Evolutionary conservation across 2,797 vertebrate genomes (phyloP).

Genomic region (Fundulus diaphanus): DNA sequence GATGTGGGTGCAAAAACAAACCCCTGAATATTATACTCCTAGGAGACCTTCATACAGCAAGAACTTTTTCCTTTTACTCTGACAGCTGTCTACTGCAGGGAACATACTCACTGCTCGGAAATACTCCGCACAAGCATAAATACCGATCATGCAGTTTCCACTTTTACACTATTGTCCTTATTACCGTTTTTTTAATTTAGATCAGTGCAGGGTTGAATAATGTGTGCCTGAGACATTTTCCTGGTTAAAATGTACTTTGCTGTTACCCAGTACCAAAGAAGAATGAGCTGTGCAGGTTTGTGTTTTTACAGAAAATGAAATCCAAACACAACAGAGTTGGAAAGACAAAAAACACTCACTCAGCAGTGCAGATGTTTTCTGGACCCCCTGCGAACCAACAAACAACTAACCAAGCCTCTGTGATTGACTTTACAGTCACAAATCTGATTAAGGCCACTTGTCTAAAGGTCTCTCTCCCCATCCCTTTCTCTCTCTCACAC

Average conservation of each 20-base stretch:
- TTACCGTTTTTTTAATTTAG: not conserved
- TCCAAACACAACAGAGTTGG: conserved; percentile 1
- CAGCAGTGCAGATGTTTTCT: conserved; percentile 26
- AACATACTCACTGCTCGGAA: not conserved
- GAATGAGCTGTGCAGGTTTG: not conserved
- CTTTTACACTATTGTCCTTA: not conserved
- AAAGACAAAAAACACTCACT: conserved; percentile 12
- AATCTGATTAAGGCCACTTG: conserved; percentile 44
- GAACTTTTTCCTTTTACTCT: not conserved
- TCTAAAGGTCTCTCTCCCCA: conserved; percentile 6
- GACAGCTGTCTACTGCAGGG: not conserved
- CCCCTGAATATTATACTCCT: not conserved
- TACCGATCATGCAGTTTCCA: not conserved
- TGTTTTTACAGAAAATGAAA: conserved; percentile 7
- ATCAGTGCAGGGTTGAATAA: not conserved
- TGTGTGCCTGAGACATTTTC: not conserved
- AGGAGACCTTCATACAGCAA: too few relatives aligned
- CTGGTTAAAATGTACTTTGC: not conserved
- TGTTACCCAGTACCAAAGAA: not conserved
- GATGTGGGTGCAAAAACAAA: not conserved
- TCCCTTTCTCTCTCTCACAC: conserved; percentile 5
- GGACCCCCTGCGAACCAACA: conserved; percentile 15
- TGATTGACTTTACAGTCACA: conserved; percentile 20
- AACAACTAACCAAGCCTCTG: conserved; percentile 6
- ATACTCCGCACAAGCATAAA: not conserved